A percentile compares a stretch with the other conserved stretches of the same genome.
These are phyloP conservation scores for Hycleus cichorii DNA, from an alignment of 1,140 invertebrate genomes.

Conservation along the genomic window DNA sequence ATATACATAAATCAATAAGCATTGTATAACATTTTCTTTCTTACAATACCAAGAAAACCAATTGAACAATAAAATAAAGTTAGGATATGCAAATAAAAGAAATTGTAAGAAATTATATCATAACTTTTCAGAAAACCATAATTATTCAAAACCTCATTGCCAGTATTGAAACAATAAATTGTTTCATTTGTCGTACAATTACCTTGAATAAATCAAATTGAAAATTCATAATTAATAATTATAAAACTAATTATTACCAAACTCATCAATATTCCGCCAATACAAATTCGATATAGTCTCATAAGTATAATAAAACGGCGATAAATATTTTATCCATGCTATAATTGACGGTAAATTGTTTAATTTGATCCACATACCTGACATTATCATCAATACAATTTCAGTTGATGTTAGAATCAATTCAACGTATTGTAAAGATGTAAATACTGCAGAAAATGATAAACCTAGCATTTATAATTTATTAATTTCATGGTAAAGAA, in stretches of 20 bases:
- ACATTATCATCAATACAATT: constrained; percentile 21
- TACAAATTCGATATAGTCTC: constrained; percentile 24
- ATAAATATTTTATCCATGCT: constrained; percentile 25
- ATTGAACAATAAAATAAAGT: constrained; percentile 18
- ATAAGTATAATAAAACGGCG: constrained; percentile 29
- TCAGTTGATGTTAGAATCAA: constrained; percentile 24
- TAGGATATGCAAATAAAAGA: constrained; percentile 10
- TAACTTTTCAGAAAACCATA: constrained; percentile 18
- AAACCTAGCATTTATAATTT: constrained; percentile 17
- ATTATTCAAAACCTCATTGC: constrained; percentile 18
- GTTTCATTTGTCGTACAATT: constrained; percentile 12
- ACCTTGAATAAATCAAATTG: constrained; percentile 9
- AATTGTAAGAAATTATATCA: constrained; percentile 10
- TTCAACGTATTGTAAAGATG: constrained; percentile 23
- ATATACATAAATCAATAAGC: too few relatives aligned
- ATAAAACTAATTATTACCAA: constrained; percentile 13
- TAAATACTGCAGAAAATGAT: constrained; percentile 25
- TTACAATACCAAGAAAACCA: constrained; percentile 22
- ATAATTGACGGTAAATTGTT: constrained; percentile 13
- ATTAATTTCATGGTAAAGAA: neutral
- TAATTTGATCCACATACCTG: constrained; percentile 26
- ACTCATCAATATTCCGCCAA: constrained; percentile 16
- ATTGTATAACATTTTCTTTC: constrained; percentile 4
- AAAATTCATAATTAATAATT: too few relatives aligned
- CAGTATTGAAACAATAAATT: constrained; percentile 18